These are phyloP conservation scores for Pocillopora verrucosa DNA, from an alignment of 64 coral and sea anemone species.

Conservation along the genomic window DNA sequence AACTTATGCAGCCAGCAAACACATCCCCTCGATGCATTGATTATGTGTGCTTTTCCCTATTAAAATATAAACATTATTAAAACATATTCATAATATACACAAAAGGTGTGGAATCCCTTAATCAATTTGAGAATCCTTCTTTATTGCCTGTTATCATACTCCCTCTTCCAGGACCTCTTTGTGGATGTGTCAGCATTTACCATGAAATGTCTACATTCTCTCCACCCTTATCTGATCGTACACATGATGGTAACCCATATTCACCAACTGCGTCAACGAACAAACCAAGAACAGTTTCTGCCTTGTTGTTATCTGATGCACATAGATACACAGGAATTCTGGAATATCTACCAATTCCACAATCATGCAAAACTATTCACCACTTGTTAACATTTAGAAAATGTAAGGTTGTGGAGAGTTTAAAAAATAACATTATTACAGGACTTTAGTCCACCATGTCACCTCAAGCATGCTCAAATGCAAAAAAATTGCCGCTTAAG, in stretches of 20 bases:
- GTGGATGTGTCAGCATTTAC: background rate
- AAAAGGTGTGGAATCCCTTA: too few species aligned
- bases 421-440: too few species aligned
- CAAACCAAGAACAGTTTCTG: background rate
- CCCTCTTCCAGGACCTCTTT: background rate
- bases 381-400: too few species aligned
- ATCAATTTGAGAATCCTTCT: background rate
- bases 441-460: too few species aligned
- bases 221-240: background rate
- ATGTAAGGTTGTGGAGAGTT: too few species aligned
- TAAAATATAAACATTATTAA: too few species aligned
- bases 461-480: too few species aligned
- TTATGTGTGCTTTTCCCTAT: conserved; percentile 64
- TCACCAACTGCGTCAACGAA: background rate
- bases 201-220: background rate
- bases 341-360: background rate
- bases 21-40: conserved; percentile 59
- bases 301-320: background rate
- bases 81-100: too few species aligned
- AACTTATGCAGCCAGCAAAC: conserved; percentile 36
- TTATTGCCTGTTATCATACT: background rate
- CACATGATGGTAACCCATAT: background rate
- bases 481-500: too few species aligned
- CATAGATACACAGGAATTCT: background rate
- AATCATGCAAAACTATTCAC: background rate